Evolutionary conservation across 2,797 vertebrate species (phyloP).

Genomic region (Ataeniobius toweri): DNA sequence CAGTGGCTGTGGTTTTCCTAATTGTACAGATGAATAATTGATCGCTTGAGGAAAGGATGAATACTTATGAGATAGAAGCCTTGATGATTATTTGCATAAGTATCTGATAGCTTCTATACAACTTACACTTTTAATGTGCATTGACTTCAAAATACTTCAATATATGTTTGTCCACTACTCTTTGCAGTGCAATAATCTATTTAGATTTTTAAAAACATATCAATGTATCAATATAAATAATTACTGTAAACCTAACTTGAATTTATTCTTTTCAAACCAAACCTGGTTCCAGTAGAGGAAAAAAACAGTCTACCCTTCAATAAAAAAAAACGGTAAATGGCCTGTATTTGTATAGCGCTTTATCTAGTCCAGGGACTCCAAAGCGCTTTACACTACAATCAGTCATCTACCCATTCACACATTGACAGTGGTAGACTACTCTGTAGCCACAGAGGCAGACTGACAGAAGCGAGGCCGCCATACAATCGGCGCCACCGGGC

Average conservation of each 20-base stretch:
- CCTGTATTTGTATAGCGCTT: too few relatives aligned
- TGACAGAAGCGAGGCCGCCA: too few relatives aligned
- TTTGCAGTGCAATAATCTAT: background rate
- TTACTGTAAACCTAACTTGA: background rate
- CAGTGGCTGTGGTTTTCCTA: constrained; percentile 54
- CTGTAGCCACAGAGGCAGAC: too few relatives aligned
- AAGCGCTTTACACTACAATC: too few relatives aligned
- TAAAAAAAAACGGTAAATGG: too few relatives aligned
- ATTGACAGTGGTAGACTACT: too few relatives aligned
- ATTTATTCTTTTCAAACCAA: background rate
- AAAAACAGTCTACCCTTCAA: background rate
- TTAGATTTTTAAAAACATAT: background rate
- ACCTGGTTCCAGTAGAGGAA: background rate
- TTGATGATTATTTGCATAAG: constrained; percentile 46
- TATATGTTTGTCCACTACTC: background rate
- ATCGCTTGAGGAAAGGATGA: constrained; percentile 63
- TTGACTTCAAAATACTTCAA: constrained; percentile 1
- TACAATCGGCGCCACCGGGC: too few relatives aligned
- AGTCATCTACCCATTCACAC: too few relatives aligned
- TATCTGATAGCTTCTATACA: constrained; percentile 37
- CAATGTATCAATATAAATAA: too few relatives aligned
- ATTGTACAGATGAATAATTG: constrained; percentile 66
- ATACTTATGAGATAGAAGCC: constrained; percentile 37
- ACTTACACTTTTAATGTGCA: constrained; percentile 17
- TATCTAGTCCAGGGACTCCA: too few relatives aligned